phyloP scores from a whole-genome alignment of 2,797 vertebrate genomes.

The Nannoperca obscura region DNA sequence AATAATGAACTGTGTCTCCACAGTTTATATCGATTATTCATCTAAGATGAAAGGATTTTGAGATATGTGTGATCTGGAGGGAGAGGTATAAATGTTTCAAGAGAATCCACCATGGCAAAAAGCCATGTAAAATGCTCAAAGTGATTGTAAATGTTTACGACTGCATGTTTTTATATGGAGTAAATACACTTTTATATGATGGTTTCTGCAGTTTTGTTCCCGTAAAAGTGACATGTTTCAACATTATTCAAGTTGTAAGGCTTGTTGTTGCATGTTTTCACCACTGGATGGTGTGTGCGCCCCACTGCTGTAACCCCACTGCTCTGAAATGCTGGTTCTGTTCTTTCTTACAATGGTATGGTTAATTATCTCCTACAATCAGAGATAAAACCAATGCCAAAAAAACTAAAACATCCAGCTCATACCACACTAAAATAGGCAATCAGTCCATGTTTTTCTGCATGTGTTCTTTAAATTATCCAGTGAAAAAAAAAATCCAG shows the following conservation, averaged over 20 bases:
- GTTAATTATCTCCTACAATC: not conserved
- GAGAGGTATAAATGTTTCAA: not conserved
- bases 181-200: slow-evolving; percentile 35
- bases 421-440: not conserved
- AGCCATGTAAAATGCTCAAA: slow-evolving; percentile 16
- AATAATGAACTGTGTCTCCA: not conserved
- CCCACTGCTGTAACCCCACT: slow-evolving; percentile 19
- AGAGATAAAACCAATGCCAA: slow-evolving; percentile 2
- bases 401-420: slow-evolving; percentile 1
- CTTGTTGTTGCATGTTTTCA: slow-evolving; percentile 43
- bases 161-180: slow-evolving; percentile 24
- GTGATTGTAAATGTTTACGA: slow-evolving; percentile 11
- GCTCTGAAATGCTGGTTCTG: slow-evolving; percentile 15
- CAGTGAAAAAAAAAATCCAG: not conserved
- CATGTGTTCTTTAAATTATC: not conserved
- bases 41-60: not conserved
- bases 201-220: not conserved
- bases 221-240: not conserved
- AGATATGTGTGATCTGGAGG: not conserved
- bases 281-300: slow-evolving; percentile 60
- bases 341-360: not conserved
- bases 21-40: not conserved
- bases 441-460: not conserved
- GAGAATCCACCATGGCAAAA: slow-evolving; percentile 7
- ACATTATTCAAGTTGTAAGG: not conserved